A percentile compares a stretch with the other conserved stretches of the same genome.
These are phyloP conservation scores for Amblyornis subalaris DNA, from an alignment of 2,113 vertebrate species.

Conservation along the genomic window DNA sequence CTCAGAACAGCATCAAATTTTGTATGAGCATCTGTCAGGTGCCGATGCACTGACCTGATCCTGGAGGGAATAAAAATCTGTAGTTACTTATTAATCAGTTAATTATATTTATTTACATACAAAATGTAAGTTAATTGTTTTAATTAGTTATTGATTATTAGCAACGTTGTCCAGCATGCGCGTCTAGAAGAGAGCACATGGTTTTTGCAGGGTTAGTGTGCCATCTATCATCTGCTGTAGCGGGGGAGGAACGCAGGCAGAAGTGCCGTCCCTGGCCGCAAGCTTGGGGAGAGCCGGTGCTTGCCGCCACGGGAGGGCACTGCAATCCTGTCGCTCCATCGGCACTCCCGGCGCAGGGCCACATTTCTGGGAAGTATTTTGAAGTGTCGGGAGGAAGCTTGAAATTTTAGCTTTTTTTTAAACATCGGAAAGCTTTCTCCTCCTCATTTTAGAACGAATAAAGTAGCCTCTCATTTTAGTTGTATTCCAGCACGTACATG, in stretches of 20 bases:
- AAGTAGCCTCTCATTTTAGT: not conserved
- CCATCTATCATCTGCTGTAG: accelerated
- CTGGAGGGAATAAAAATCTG: not conserved
- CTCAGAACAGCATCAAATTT: not conserved
- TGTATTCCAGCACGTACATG: not conserved
- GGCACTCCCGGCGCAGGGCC: not conserved
- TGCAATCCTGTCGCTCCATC: accelerated
- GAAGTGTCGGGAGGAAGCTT: not conserved
- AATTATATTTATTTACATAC: not conserved
- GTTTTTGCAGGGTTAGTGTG: not conserved
- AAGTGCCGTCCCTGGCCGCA: accelerated
- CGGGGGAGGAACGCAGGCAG: not conserved
- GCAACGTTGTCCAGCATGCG: accelerated
- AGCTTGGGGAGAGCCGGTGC: accelerated
- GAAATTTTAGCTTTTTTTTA: not conserved
- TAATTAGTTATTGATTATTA: not conserved
- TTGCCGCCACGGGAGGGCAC: not conserved
- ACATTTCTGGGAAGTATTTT: not conserved
- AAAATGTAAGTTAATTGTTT: not conserved
- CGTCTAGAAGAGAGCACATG: not conserved
- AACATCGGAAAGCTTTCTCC: not conserved
- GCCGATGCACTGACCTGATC: not conserved
- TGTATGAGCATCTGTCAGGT: not conserved
- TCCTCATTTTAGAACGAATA: not conserved
- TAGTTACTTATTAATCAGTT: not conserved